Evolutionary conservation across 2,888 invertebrate genomes (phyloP).

Genomic region (Lasioglossum oenotherae): DNA sequence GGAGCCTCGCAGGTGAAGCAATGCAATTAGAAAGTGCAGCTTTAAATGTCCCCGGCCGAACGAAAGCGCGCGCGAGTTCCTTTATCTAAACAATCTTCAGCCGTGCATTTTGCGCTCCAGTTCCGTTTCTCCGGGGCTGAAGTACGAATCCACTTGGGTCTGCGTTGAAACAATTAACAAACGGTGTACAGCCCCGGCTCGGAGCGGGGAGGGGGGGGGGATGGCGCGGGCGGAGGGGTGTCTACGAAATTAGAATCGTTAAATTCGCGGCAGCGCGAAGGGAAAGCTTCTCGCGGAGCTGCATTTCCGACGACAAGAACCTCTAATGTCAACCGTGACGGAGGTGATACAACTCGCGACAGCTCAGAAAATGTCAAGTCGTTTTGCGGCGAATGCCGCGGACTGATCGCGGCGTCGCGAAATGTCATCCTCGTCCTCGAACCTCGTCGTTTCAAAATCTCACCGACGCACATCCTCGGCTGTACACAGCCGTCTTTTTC

Average conservation of each 20-base stretch:
- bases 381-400: slow-evolving; percentile 29
- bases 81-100: slow-evolving; percentile 66
- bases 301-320: slow-evolving; percentile 25
- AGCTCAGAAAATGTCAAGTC: slow-evolving; percentile 28
- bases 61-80: slow-evolving; percentile 50
- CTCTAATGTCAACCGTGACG: slow-evolving; percentile 26
- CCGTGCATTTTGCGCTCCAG: slow-evolving; percentile 63
- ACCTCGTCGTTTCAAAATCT: neutral
- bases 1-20: slow-evolving; percentile 19
- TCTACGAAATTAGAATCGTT: slow-evolving; percentile 65
- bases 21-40: slow-evolving; percentile 50
- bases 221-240: slow-evolving; percentile 38
- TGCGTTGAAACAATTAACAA: slow-evolving; percentile 67
- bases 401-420: slow-evolving; percentile 40
- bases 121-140: slow-evolving; percentile 47
- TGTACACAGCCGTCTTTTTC: neutral
- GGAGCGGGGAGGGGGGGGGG: slow-evolving; percentile 21
- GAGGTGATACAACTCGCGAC: neutral
- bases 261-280: slow-evolving; percentile 44
- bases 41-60: slow-evolving; percentile 57
- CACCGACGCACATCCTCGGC: neutral
- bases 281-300: slow-evolving; percentile 30
- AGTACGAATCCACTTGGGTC: slow-evolving; percentile 62
- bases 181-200: slow-evolving; percentile 37
- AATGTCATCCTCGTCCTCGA: slow-evolving; percentile 11